These are phyloP conservation scores for Perca fluviatilis DNA, from an alignment of 2,113 vertebrate species.

Conservation along the genomic window DNA sequence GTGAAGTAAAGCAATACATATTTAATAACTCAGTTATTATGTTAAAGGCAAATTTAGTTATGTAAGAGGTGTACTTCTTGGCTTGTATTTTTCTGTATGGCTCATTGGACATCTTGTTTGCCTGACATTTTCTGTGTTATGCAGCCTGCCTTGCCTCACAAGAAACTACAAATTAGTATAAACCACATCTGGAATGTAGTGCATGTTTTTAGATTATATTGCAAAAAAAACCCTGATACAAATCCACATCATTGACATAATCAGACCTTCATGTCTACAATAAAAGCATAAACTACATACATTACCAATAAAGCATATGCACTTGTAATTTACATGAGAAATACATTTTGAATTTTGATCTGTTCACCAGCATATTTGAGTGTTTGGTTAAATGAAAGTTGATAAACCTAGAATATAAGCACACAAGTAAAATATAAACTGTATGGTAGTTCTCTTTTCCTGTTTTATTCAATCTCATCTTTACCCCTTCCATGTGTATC, in stretches of 20 bases:
- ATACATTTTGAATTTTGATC: neutral
- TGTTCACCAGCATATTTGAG: neutral
- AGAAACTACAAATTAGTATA: neutral
- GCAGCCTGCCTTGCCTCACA: neutral
- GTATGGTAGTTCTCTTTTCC: neutral
- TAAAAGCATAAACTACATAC: neutral
- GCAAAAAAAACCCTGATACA: too few species aligned
- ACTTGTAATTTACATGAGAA: neutral
- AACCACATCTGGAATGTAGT: neutral
- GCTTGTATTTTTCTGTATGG: slow-evolving; percentile 8
- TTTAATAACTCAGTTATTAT: slow-evolving; percentile 35
- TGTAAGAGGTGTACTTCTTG: slow-evolving; percentile 16
- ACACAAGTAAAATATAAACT: neutral
- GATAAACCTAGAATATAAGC: neutral
- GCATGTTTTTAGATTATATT: neutral
- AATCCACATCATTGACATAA: neutral
- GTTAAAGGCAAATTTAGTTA: slow-evolving; percentile 19
- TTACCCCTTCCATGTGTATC: neutral
- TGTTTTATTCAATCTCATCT: neutral
- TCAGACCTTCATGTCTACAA: neutral
- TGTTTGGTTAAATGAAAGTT: neutral
- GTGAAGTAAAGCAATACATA: slow-evolving; percentile 42
- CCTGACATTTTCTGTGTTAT: neutral
- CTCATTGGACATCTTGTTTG: slow-evolving; percentile 4
- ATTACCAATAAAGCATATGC: neutral